Conservation (phyloP, 2,113 vertebrate genomes). For the Equus przewalskii region DNA sequence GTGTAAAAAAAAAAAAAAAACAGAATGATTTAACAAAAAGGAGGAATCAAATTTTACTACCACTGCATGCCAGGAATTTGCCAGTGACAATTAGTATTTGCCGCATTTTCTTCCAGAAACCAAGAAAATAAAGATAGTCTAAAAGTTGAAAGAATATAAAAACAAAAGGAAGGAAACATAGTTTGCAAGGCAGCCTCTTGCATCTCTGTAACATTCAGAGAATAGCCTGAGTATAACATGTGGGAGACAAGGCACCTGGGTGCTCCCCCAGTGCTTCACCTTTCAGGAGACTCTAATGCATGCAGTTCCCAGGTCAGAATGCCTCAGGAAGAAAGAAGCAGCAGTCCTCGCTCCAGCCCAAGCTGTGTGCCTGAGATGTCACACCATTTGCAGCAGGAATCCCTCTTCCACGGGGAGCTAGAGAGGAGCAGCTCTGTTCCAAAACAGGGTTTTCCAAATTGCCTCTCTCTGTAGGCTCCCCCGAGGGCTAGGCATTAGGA, state of each 20-base stretch:
- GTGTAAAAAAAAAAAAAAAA: background rate
- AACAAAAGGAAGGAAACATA: conserved; percentile 28
- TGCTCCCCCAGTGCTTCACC: background rate
- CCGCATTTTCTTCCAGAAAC: conserved; percentile 42
- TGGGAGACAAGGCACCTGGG: background rate
- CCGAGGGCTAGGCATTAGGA: background rate
- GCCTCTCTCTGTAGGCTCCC: background rate
- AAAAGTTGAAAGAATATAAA: background rate
- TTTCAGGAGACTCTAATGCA: background rate
- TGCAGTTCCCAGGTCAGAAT: conserved; percentile 56
- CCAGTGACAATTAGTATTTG: background rate
- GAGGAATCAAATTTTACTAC: background rate
- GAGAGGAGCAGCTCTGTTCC: background rate
- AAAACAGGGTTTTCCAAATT: conserved; percentile 54
- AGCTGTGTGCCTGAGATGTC: background rate
- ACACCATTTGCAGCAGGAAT: background rate
- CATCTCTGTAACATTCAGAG: conserved; percentile 50
- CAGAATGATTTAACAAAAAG: background rate
- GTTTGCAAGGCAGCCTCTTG: background rate
- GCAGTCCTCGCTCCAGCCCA: background rate
- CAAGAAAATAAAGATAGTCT: background rate
- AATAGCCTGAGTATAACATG: conserved; percentile 40
- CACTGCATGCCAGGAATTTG: background rate
- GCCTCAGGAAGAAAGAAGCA: background rate
- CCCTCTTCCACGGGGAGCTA: background rate